Evolutionary conservation across 2,113 vertebrate genomes (phyloP), one percentile per base, ranked within the genome.

Genomic region (Cavia aperea): DNA sequence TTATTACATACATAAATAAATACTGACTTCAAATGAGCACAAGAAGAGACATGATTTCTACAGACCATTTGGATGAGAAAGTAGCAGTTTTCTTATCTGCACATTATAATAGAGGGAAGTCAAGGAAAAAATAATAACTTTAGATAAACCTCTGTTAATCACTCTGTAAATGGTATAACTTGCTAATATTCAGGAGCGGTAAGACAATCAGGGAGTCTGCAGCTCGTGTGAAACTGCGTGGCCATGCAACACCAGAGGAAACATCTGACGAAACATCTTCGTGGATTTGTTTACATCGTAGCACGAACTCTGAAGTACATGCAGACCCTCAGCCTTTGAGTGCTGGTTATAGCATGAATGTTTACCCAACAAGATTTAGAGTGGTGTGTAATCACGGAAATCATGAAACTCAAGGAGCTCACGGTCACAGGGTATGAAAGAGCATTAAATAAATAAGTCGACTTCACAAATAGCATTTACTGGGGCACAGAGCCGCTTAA

Each of bases 1-100:
- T 96, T 97, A 98, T 98, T 98, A 97, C 98, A 98, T 98, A 98
- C 97, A 98, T 98, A 99, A 99, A 99, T 99, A 99, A 99, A 99
- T 99, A 99, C 97, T 97, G 98, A 98, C 97, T 98, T 98, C 98
- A 97, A 98, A 97, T 97, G 98, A 98, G 96, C 98, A 97, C 96
- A 97, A 96, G 96, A 97, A 81, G 97, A 96, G 98, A 97, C 96
- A 97, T 97, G 97, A 98, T 98, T 98, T 98, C 98, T 98, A 98
- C 97, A 98, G 98, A 97, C 97, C 97, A 87, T 91, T 31, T 86
- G 97, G 95, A 97, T 97, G 98, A 98, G 98, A 98, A 97, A 98
- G 96, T 97, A 97, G 81, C 62, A 89, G 36, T 97, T 98, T 89
- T 97, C 97, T 97, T 96, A 97, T 97, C 94, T 97, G 94, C 96